Base-by-base conservation (phyloP, 1,140 invertebrate genomes). In the Caerostris extrusa region DNA sequence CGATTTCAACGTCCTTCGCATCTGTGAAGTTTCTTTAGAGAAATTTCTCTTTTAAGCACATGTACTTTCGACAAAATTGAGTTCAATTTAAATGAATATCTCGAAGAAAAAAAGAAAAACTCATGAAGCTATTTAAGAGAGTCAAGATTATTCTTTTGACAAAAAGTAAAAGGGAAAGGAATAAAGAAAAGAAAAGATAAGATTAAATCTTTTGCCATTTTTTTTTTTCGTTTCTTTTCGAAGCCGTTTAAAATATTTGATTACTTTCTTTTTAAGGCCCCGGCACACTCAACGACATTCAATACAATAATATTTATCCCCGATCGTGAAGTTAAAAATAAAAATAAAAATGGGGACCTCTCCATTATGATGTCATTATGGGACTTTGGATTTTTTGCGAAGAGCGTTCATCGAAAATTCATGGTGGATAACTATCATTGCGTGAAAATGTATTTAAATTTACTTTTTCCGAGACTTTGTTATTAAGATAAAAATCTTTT, bases 201-300 rank as follows among this genome's bases (percentile, higher is more conserved):
- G 71, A 90, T 90, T 50, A 71, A 10, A 64, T 64, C 17, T 64
- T 61, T 64, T 64, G 3, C 61, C 14, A 7, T 61, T 12, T 17
- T 64, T 64, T 10, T 5, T 64, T 17, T 64, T 64, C 61, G 34
- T 34, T 64, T 14, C 50, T 55, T 34, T 85, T 58, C 55, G 53
- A 90, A 14, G 53, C 87, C 64, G 87, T 64, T 90, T 90, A 90
- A 90, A 90, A 90, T 90, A 90, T 90, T 69, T 71, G 87, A 90
- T 90, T 90, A 90, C 87, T 69, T 90, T 90, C 56, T 34, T 60
- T 61, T 56, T 60, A 7, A 60, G 8, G 56, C 56, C 17, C 53
- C 50, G 7, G 53, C 61, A 64, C 61, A 12, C 10, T 53, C 71
- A 77, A 77, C 85, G 19, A 34, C 17, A 19, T 14, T 61, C 58